phyloP scores from a whole-genome alignment of 1,140 invertebrate species.

The Heliconius eleuchia region DNA sequence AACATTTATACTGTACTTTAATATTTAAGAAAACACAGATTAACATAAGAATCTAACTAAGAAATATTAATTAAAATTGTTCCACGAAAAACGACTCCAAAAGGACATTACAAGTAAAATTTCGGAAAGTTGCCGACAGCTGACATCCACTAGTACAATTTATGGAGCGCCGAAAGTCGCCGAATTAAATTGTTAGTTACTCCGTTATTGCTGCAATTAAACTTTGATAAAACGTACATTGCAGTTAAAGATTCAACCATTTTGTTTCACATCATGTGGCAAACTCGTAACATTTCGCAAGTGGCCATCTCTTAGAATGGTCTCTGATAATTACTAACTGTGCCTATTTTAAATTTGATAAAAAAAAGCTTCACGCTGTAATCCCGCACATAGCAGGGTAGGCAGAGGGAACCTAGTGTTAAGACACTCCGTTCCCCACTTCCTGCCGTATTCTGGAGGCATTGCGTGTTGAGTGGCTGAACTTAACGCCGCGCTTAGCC shows the following conservation, averaged over 20 bases:
- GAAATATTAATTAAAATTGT: slow-evolving; percentile 78
- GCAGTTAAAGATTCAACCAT: slow-evolving; percentile 33
- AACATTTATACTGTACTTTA: not conserved
- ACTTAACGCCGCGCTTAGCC: no score
- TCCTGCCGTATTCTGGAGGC: no score
- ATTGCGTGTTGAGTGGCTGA: no score
- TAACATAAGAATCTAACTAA: slow-evolving; percentile 47
- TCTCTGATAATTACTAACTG: not conserved
- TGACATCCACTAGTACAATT: slow-evolving; percentile 77
- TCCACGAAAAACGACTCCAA: slow-evolving; percentile 67
- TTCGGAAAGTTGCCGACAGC: slow-evolving; percentile 73
- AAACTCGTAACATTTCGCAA: slow-evolving; percentile 1
- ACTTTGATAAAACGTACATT: slow-evolving; percentile 66
- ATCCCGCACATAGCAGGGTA: no score
- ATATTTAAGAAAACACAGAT: slow-evolving; percentile 25
- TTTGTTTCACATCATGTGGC: slow-evolving; percentile 19
- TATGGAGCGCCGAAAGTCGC: slow-evolving; percentile 63
- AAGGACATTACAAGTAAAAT: slow-evolving; percentile 77
- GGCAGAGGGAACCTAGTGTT: no score
- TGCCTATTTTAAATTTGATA: not conserved
- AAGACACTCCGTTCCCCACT: no score
- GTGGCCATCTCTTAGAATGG: not conserved
- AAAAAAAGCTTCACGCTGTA: not conserved
- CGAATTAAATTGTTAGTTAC: slow-evolving; percentile 73
- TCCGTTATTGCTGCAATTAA: slow-evolving; percentile 75